Evolutionary conservation across 2,888 invertebrate genomes (phyloP).

Genomic region (Sarcophaga subvicina): DNA sequence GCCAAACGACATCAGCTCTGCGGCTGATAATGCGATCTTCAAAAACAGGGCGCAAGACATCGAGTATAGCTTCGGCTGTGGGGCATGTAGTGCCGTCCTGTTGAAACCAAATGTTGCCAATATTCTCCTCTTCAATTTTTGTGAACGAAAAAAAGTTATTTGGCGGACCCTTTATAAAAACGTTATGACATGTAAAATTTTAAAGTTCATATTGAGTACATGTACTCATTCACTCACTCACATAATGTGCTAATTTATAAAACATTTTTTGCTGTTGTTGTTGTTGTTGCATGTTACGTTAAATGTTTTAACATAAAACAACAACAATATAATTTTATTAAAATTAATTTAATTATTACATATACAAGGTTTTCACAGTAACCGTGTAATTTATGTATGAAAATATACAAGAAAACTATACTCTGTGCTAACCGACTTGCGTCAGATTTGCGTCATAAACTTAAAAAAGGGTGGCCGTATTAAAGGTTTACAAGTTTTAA

Average conservation of each 20-base stretch:
- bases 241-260: slow-evolving; percentile 64
- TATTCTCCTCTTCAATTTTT: too few species aligned
- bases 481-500: not conserved
- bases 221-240: not conserved
- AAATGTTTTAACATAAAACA: not conserved
- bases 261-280: slow-evolving; percentile 13
- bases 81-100: too few species aligned
- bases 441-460: too few species aligned
- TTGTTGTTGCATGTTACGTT: not conserved
- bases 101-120: too few species aligned
- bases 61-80: too few species aligned
- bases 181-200: slow-evolving; percentile 29
- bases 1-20: too few species aligned
- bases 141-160: too few species aligned
- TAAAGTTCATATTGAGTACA: slow-evolving; percentile 50
- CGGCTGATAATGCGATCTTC: too few species aligned
- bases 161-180: not conserved
- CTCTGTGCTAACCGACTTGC: too few species aligned
- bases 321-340: not conserved
- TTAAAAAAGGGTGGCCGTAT: too few species aligned
- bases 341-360: slow-evolving; percentile 51
- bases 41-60: too few species aligned
- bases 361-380: slow-evolving; percentile 46
- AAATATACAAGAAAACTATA: not conserved
- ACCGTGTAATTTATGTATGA: not conserved